Evolutionary conservation across 1,140 invertebrate genomes (phyloP), one percentile per base, ranked within the genome.

Genomic region (Popillia japonica): DNA sequence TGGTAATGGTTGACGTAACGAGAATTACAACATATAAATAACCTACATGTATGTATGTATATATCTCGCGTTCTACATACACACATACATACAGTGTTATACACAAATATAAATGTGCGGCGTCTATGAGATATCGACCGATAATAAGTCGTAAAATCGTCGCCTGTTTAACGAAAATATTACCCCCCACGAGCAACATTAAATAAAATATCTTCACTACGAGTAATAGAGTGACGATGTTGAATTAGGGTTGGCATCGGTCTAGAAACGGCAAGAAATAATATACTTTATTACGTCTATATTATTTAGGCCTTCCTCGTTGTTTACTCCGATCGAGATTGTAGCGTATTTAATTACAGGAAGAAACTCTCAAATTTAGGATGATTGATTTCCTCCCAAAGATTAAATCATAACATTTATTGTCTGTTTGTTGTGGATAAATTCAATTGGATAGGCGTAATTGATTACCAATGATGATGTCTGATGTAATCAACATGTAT

Each of bases 101-200:
- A 10, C 17, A 64, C 6, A 9, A 17, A 22, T 7, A 6, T 22
- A 64, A 64, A 64, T 20, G 11, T 48, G 44, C 11, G 44, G 44
- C 44, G 44, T 48, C 61, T 23, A 27, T 22, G 61, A n/a, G 61
- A 9, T 64, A 64, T 64, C 61, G 61, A 64, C 61, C 61, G 61
- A 23, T 27, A 64, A 64, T 64, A 64, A 64, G 17, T 64, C 61
- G 23, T 64, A 64, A 64, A 64, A 64, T 27, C 7, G 61, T 64
- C 61, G 61, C 61, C 61, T 23, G 6, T 22, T 4, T 14, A n/a
- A 11, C 4, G 44, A 0, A 42, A 48, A 48, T 14, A 48, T 14
- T 14, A 48, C 17, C 11, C 44, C 44, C 44, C 11, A n/a, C 3
- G 7, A 14, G 11, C 8, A 9, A 48, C 11, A 11, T 48, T 9